A percentile compares a stretch with the other conserved stretches of the same genome.
These are phyloP conservation scores for Cheilosia variabilis DNA, from an alignment of 2,888 invertebrate species.

Conservation along the genomic window DNA sequence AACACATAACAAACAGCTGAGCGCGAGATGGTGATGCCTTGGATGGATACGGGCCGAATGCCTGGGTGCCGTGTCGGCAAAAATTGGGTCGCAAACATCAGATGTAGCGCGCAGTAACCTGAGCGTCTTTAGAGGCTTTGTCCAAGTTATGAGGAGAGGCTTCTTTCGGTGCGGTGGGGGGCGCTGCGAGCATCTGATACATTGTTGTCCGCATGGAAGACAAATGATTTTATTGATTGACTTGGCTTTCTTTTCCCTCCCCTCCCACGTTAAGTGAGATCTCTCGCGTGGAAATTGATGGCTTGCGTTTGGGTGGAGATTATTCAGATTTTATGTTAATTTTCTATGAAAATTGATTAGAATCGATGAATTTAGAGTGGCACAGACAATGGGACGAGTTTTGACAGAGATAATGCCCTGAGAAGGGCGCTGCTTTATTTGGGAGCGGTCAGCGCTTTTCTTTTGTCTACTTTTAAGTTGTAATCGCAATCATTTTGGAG, in stretches of 20 bases:
- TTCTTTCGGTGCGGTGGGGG: slow-evolving; percentile 15
- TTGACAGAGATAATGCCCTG: too few relatives aligned
- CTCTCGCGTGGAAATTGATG: slow-evolving; percentile 54
- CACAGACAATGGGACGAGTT: background rate
- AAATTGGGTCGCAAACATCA: slow-evolving; percentile 67
- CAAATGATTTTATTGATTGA: slow-evolving; percentile 55
- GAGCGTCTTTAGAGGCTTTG: slow-evolving; percentile 48
- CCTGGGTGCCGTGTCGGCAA: slow-evolving; percentile 50
- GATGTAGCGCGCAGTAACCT: slow-evolving; percentile 55
- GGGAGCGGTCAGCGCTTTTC: too few relatives aligned
- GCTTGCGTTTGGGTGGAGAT: background rate
- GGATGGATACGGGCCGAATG: slow-evolving; percentile 16
- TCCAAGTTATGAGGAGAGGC: background rate
- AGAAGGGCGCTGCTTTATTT: too few relatives aligned
- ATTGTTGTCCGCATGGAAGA: slow-evolving; percentile 29
- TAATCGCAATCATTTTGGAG: too few relatives aligned
- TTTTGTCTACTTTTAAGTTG: too few relatives aligned
- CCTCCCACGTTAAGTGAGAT: slow-evolving; percentile 48
- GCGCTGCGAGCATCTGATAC: slow-evolving; percentile 25
- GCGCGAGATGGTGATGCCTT: slow-evolving; percentile 8
- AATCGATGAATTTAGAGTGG: background rate
- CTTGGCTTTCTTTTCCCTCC: slow-evolving; percentile 52
- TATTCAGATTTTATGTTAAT: background rate
- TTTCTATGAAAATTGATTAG: slow-evolving; percentile 15
- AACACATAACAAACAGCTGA: slow-evolving; percentile 47